A percentile compares a stretch with the other conserved stretches of the same genome.
Evolutionary conservation across 2,113 vertebrate genomes (phyloP).

Genomic region (Rhea americana): DNA sequence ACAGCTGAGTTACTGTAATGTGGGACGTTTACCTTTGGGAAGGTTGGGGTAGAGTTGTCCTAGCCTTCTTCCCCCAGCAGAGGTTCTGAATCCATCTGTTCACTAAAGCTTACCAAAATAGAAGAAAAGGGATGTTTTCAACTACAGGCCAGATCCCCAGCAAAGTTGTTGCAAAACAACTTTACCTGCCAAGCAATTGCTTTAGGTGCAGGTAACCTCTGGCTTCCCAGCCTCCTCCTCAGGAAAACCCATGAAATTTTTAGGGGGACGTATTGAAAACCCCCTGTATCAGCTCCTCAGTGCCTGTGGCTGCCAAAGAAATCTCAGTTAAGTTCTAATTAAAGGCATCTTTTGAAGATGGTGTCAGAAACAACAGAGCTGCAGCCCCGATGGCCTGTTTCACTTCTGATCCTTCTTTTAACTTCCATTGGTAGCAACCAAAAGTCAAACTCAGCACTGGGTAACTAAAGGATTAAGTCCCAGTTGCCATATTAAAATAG

Average conservation of each 20-base stretch:
- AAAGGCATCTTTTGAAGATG: neutral
- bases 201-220: neutral
- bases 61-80: accelerated
- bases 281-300: neutral
- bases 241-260: neutral
- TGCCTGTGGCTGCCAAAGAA: neutral
- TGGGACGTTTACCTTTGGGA: neutral
- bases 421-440: neutral
- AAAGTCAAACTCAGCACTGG: neutral
- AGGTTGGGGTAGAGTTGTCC: accelerated
- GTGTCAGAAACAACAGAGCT: neutral
- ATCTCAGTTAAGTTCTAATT: neutral
- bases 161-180: neutral
- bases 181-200: neutral
- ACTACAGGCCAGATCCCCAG: neutral
- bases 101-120: neutral
- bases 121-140: neutral
- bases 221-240: neutral
- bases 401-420: neutral
- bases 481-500: neutral
- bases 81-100: neutral
- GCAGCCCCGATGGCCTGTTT: neutral
- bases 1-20: neutral
- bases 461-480: neutral
- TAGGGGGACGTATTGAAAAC: neutral